Evolutionary conservation across 2,113 vertebrate genomes (phyloP).

Genomic region (Athene cunicularia): DNA sequence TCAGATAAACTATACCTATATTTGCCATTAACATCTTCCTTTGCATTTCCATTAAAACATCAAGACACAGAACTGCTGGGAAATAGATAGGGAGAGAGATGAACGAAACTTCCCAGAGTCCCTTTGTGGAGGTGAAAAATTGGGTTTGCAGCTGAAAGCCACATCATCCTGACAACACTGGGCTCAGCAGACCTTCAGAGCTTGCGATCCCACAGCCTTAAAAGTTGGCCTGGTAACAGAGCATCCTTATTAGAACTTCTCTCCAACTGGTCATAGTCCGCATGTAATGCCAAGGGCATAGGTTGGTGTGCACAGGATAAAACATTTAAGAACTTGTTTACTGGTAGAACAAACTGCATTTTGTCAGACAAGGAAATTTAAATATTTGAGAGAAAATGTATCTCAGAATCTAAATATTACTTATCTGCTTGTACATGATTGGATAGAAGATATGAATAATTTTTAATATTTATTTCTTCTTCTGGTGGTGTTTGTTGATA

Average conservation of each 20-base stretch:
- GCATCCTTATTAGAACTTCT: neutral
- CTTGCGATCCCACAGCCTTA: fast-evolving
- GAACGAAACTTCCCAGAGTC: neutral
- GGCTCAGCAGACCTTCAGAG: neutral
- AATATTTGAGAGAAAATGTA: neutral
- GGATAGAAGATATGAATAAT: neutral
- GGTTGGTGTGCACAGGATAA: neutral
- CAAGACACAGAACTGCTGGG: neutral
- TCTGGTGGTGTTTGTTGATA: neutral
- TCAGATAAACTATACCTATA: neutral
- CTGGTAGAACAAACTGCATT: neutral
- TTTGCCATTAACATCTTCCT: neutral
- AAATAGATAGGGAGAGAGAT: neutral
- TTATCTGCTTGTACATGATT: neutral
- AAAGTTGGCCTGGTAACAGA: neutral
- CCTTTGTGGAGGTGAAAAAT: neutral
- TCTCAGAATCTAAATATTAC: neutral
- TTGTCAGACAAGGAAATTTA: neutral
- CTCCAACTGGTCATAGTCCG: neutral
- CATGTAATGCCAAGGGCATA: neutral
- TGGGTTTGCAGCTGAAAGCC: neutral
- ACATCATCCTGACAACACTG: neutral
- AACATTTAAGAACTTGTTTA: neutral
- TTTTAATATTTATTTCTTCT: neutral
- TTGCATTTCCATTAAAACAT: neutral